Conservation (phyloP, 2,797 vertebrate genomes). For the Epinephelus awoara region DNA sequence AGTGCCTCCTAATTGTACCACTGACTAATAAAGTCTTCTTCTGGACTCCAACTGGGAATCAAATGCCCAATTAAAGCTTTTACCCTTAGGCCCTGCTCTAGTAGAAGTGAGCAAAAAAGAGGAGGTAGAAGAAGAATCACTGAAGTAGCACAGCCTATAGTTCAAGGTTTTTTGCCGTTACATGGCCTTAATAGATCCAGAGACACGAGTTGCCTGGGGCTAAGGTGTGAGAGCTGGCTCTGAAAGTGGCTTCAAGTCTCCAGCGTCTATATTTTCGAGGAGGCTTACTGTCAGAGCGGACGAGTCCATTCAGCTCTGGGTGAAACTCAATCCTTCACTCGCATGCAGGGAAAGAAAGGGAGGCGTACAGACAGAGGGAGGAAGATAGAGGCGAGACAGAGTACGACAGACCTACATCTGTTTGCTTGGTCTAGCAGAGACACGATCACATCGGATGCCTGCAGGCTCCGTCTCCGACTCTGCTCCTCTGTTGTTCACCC, state of each 20-base stretch:
- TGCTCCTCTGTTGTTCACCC: conserved; percentile 70
- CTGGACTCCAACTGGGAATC: conserved; percentile 42
- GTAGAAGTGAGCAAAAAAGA: conserved; percentile 39
- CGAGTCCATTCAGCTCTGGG: conserved; percentile 51
- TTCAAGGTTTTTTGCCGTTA: conserved; percentile 45
- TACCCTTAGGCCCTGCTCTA: conserved; percentile 45
- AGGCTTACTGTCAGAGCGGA: conserved; percentile 56
- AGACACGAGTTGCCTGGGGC: conserved; percentile 52
- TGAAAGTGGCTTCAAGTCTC: conserved; percentile 60
- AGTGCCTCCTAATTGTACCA: conserved; percentile 31
- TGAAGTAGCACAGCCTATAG: conserved; percentile 32
- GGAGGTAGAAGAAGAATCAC: conserved; percentile 24
- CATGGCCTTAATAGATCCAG: conserved; percentile 48
- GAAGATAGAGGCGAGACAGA: conserved; percentile 30
- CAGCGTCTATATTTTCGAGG: conserved; percentile 54
- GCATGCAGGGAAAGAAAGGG: background rate
- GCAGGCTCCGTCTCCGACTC: conserved; percentile 67
- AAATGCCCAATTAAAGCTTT: conserved; percentile 63
- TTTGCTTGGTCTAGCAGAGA: conserved; percentile 75
- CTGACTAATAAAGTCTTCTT: conserved; percentile 46
- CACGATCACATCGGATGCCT: conserved; percentile 73
- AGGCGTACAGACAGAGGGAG: conserved; percentile 24
- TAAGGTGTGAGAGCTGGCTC: conserved; percentile 51
- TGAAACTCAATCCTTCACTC: conserved; percentile 57
- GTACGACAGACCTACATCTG: conserved; percentile 54